Evolutionary conservation across 2,113 vertebrate genomes (phyloP).

Genomic region (Entomyzon cyanotis): DNA sequence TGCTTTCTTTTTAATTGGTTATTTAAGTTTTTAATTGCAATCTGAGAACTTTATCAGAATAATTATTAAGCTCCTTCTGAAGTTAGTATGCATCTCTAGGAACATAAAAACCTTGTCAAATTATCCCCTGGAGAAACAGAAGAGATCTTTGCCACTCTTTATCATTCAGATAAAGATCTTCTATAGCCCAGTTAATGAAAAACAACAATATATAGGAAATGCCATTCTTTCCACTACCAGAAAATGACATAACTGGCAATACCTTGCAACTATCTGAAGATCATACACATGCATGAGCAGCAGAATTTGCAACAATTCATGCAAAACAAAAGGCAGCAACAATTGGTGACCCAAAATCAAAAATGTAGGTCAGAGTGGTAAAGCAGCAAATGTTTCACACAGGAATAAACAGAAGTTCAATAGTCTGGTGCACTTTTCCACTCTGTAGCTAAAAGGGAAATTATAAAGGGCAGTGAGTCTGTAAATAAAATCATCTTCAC

Average conservation of each 20-base stretch:
- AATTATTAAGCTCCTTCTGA: neutral
- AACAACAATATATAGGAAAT: neutral
- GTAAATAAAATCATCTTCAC: neutral
- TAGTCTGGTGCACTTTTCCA: neutral
- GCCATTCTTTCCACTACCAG: neutral
- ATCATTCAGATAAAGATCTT: neutral
- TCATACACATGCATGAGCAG: neutral
- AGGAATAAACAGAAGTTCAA: neutral
- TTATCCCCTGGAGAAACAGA: neutral
- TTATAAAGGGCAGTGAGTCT: neutral
- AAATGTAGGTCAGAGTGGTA: neutral
- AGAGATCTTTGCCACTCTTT: neutral
- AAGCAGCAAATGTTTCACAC: neutral
- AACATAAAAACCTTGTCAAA: neutral
- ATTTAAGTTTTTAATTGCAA: neutral
- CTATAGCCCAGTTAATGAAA: neutral
- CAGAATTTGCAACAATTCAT: neutral
- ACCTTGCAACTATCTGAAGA: neutral
- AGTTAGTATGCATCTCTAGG: neutral
- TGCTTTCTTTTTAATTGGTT: neutral
- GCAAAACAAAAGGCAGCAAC: neutral
- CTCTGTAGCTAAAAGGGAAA: neutral
- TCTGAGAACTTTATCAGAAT: neutral
- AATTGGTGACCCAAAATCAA: neutral
- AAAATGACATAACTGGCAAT: neutral